phyloP scores from a whole-genome alignment of 2,888 invertebrate species.

The Hyalella azteca region DNA sequence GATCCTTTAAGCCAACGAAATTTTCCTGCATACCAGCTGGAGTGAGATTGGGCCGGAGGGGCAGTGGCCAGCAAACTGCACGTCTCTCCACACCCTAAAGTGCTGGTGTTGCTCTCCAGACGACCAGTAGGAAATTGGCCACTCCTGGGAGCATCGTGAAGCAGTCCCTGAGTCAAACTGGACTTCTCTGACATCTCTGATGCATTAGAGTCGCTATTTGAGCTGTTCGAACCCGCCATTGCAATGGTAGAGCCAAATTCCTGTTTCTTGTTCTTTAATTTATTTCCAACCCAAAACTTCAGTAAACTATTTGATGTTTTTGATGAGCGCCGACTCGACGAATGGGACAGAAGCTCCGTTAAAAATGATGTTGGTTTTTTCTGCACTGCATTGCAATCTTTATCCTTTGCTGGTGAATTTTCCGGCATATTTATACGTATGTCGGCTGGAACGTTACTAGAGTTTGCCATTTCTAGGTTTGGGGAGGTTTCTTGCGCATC shows the following conservation, averaged over 20 bases:
- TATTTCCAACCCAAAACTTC: constrained; percentile 16
- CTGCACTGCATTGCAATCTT: background rate
- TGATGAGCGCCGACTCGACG: background rate
- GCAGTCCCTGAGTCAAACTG: background rate
- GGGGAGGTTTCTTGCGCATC: background rate
- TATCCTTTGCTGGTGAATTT: background rate
- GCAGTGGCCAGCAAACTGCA: background rate
- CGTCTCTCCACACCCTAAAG: background rate
- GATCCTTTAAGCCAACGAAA: background rate
- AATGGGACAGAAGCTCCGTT: background rate
- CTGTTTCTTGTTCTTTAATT: constrained; percentile 5
- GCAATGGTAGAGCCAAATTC: constrained; percentile 23
- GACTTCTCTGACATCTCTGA: background rate
- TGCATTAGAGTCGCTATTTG: constrained; percentile 15
- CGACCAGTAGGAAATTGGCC: background rate
- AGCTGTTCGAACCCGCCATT: constrained; percentile 25
- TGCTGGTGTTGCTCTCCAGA: background rate
- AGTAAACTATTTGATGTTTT: background rate
- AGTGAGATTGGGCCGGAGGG: background rate
- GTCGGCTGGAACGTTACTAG: background rate
- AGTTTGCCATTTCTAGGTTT: background rate
- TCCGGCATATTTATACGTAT: background rate
- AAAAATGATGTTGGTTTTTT: constrained; percentile 12
- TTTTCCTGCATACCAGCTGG: background rate
- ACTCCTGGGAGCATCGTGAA: background rate